A percentile compares a stretch with the other conserved stretches of the same genome.
These are phyloP conservation scores for Microtus montanus DNA, from an alignment of 2,113 vertebrate species.

Conservation along the genomic window DNA sequence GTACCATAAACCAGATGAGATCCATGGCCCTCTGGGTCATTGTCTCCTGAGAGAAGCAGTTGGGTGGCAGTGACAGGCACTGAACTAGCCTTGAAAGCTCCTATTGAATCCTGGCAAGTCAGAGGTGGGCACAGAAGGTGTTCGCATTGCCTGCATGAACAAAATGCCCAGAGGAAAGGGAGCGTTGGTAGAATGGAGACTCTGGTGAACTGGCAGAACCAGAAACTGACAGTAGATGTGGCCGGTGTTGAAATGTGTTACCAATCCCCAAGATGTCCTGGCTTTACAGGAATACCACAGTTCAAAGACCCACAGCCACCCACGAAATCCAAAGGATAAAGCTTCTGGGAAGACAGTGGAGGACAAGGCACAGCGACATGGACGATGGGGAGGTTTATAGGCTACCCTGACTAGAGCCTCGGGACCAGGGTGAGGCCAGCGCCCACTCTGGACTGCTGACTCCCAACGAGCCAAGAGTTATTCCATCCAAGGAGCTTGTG, in stretches of 20 bases:
- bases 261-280: background rate
- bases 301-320: background rate
- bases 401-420: background rate
- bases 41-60: background rate
- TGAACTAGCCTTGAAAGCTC: rapidly evolving
- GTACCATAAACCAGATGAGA: background rate
- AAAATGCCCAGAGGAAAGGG: background rate
- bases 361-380: background rate
- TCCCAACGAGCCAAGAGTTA: background rate
- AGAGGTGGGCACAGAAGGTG: background rate
- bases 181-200: background rate
- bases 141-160: background rate
- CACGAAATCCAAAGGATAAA: background rate
- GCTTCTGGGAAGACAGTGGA: constrained; percentile 68
- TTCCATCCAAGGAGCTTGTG: background rate
- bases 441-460: background rate
- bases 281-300: background rate
- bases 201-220: background rate
- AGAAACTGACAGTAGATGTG: background rate
- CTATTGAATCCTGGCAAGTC: background rate
- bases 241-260: background rate
- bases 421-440: background rate
- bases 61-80: background rate
- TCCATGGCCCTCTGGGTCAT: rapidly evolving
- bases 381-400: background rate